Evolutionary conservation across 2,888 invertebrate species (phyloP).

Genomic region (Vanessa cardui): DNA sequence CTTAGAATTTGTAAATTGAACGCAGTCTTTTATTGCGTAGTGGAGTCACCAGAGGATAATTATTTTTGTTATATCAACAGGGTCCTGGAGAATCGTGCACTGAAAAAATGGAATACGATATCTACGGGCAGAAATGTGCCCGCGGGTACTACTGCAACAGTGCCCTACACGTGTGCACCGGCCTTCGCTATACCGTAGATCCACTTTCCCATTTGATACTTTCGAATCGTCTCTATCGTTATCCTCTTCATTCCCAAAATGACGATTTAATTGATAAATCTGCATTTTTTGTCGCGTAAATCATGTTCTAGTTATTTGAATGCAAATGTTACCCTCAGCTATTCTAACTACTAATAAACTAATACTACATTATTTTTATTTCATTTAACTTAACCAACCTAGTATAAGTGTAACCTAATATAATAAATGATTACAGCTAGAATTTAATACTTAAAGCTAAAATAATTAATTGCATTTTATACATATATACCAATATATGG

Average conservation of each 20-base stretch:
- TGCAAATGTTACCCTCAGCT: not conserved
- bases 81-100: slow-evolving; percentile 71
- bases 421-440: too few species aligned
- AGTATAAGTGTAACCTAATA: too few species aligned
- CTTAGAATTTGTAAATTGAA: too few species aligned
- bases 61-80: slow-evolving; percentile 44
- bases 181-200: slow-evolving; percentile 54
- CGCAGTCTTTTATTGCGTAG: too few species aligned
- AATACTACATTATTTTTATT: not conserved
- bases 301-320: not conserved
- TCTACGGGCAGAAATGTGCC: slow-evolving; percentile 65
- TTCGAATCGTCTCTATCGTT: slow-evolving; percentile 51
- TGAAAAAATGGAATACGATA: slow-evolving; percentile 62
- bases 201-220: slow-evolving; percentile 53
- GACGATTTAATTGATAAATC: slow-evolving; percentile 27
- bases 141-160: slow-evolving; percentile 66
- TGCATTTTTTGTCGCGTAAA: slow-evolving; percentile 38
- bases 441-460: too few species aligned
- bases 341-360: not conserved
- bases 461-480: too few species aligned
- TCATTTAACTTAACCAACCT: too few species aligned
- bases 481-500: too few species aligned
- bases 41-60: not conserved
- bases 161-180: slow-evolving; percentile 59
- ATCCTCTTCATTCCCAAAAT: slow-evolving; percentile 45